Evolutionary conservation across 2,888 invertebrate genomes (phyloP).

Genomic region (Eupelmus urozonus): DNA sequence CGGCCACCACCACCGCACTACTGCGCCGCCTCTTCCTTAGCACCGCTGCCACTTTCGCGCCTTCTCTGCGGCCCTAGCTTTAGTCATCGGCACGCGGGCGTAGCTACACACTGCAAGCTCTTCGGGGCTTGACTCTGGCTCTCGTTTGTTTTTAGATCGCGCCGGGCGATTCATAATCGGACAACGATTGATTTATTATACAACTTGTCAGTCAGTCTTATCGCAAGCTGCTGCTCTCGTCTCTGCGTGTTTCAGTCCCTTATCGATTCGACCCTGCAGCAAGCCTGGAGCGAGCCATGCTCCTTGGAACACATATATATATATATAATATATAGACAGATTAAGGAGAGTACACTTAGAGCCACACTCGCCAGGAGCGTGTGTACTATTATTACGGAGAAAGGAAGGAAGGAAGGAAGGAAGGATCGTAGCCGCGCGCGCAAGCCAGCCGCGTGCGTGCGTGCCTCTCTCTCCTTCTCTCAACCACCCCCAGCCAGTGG

Average conservation of each 20-base stretch:
- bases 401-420: no score
- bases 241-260: neutral
- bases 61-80: neutral
- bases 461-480: neutral
- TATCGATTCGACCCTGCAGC: conserved; percentile 4
- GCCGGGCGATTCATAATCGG: no score
- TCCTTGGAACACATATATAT: no score
- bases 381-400: neutral
- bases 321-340: neutral
- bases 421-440: neutral
- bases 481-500: no score
- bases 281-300: neutral
- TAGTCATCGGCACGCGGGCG: no score
- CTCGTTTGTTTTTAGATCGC: no score
- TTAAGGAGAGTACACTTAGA: neutral
- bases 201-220: neutral
- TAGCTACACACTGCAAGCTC: no score
- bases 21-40: neutral
- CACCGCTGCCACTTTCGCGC: conserved; percentile 15
- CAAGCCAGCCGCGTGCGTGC: neutral
- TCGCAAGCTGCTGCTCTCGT: neutral
- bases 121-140: no score
- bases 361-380: neutral
- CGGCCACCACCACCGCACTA: neutral
- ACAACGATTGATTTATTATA: no score